Percentiles rank a stretch among this genome's conserved stretches.
Evolutionary conservation across 2,113 vertebrate species (phyloP).

Genomic region (Melanostigma gelatinosum): DNA sequence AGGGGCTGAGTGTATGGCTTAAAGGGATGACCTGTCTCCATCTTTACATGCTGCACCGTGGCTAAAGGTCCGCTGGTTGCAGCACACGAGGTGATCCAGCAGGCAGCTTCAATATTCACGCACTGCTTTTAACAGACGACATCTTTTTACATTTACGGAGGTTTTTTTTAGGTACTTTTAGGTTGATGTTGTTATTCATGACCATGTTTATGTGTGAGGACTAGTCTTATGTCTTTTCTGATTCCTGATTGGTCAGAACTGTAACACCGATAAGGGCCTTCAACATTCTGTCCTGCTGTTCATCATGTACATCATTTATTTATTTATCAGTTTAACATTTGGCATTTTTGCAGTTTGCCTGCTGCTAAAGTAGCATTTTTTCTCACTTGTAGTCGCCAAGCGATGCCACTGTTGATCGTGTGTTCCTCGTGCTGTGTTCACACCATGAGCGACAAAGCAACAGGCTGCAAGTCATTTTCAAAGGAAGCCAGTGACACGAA

Average conservation of each 20-base stretch:
- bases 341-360: neutral
- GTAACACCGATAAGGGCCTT: neutral
- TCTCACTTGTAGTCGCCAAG: neutral
- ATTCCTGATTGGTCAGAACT: neutral
- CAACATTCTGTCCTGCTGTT: too few species aligned
- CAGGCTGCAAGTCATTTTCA: neutral
- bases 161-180: neutral
- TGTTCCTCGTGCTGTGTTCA: neutral
- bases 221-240: too few species aligned
- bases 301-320: neutral
- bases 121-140: neutral
- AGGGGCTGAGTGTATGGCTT: slow-evolving; percentile 42
- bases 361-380: neutral
- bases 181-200: neutral
- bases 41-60: slow-evolving; percentile 13
- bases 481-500: neutral
- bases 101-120: neutral
- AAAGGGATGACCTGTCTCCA: slow-evolving; percentile 34
- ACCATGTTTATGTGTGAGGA: neutral
- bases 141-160: neutral
- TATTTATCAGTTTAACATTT: neutral
- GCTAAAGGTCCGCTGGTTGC: slow-evolving; percentile 11
- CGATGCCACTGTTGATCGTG: neutral
- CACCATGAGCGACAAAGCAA: neutral
- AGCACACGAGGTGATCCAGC: neutral